These are phyloP conservation scores for Taeniopygia guttata DNA, from an alignment of 2,797 vertebrate species.

Conservation along the genomic window DNA sequence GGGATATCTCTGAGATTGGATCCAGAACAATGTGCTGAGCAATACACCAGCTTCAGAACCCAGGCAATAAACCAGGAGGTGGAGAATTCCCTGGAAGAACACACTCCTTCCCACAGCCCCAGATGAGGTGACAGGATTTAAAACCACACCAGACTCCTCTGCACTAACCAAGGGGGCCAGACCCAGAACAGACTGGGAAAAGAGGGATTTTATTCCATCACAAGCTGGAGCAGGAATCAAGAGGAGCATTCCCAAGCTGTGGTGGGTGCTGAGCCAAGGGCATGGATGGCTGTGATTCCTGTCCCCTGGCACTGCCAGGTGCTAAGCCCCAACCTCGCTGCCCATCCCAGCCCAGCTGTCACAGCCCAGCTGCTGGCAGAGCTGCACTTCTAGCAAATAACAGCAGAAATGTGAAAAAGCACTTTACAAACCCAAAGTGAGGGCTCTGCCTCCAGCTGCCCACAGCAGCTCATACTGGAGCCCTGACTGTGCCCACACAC, in stretches of 20 bases:
- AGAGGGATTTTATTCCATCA: not conserved
- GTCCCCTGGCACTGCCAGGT: not conserved
- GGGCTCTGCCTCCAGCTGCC: not conserved
- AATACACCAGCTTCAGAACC: not conserved
- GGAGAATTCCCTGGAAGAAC: not conserved
- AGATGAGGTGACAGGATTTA: not conserved
- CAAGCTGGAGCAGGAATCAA: not conserved
- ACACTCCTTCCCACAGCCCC: not conserved
- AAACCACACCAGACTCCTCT: not conserved
- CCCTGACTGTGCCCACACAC: not conserved
- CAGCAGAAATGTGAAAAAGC: not conserved
- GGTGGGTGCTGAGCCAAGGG: not conserved
- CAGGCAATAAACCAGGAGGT: not conserved
- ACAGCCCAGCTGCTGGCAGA: not conserved
- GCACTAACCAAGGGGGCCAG: not conserved
- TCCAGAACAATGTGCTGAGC: not conserved
- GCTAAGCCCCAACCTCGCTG: conserved; percentile 15
- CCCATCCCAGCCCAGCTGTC: not conserved
- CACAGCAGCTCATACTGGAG: rapidly evolving
- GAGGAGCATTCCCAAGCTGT: not conserved
- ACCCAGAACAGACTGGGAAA: not conserved
- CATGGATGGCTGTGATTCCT: not conserved
- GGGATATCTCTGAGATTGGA: not conserved
- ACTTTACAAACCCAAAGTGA: not conserved
- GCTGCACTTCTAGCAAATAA: not conserved